Evolutionary conservation across 1,140 invertebrate species (phyloP).

Genomic region (Elysia chlorotica): DNA sequence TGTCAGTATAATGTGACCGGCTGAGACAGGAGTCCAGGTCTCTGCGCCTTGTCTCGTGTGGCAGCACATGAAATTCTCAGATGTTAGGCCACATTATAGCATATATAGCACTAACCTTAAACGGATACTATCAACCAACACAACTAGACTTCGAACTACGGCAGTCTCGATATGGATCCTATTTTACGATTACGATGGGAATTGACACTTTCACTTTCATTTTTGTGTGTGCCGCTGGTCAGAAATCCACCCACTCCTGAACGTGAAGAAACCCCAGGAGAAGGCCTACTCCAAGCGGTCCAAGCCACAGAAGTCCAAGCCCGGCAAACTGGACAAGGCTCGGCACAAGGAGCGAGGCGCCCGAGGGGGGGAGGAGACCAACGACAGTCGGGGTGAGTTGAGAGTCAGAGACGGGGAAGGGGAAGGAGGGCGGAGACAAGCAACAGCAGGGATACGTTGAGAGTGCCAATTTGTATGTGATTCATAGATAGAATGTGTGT

Average conservation of each 20-base stretch:
- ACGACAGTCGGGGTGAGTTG: too few species aligned
- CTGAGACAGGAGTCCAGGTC: too few species aligned
- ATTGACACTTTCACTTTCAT: too few species aligned
- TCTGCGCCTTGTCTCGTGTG: too few species aligned
- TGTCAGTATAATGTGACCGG: too few species aligned
- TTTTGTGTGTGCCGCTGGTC: neutral
- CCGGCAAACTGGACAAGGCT: slow-evolving; percentile 14
- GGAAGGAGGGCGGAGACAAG: too few species aligned
- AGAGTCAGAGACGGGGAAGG: too few species aligned
- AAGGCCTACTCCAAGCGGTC: slow-evolving; percentile 14
- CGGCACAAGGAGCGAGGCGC: slow-evolving; percentile 16
- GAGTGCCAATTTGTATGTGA: too few species aligned
- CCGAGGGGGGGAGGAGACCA: neutral
- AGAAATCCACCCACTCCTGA: slow-evolving; percentile 23
- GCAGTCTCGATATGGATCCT: neutral
- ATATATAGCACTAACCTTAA: neutral
- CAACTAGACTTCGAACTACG: neutral
- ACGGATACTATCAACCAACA: neutral
- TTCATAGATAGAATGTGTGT: too few species aligned
- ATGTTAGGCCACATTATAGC: neutral
- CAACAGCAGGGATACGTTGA: too few species aligned
- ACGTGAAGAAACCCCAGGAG: slow-evolving; percentile 23
- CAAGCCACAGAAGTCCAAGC: slow-evolving; percentile 19
- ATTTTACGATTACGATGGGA: too few species aligned
- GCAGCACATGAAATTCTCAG: neutral